Conservation (phyloP, 2,888 invertebrate genomes). For the Eupithecia centaureata region DNA sequence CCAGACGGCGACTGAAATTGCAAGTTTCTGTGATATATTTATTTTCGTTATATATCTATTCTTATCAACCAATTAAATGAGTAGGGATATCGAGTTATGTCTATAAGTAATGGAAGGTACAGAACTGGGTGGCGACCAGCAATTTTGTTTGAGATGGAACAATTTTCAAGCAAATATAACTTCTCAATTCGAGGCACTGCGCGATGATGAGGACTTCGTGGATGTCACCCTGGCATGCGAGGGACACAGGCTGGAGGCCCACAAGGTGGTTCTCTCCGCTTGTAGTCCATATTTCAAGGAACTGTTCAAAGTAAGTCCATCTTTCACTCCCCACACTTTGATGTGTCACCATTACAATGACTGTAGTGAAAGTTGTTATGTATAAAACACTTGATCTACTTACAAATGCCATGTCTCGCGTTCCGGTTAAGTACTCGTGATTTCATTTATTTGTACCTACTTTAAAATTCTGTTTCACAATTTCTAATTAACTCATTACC, state of each 20-base stretch:
- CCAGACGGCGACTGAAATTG: conserved; percentile 85
- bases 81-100: conserved; percentile 84
- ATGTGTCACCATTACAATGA: conserved; percentile 85
- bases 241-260: conserved; percentile 92
- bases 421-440: conserved; percentile 84
- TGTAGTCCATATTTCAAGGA: conserved; percentile 95
- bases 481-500: conserved; percentile 82
- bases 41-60: conserved; percentile 83
- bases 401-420: conserved; percentile 84
- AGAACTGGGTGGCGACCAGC: conserved; percentile 89
- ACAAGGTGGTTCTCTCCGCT: conserved; percentile 93
- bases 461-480: conserved; percentile 82
- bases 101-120: conserved; percentile 85
- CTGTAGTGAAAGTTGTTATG: conserved; percentile 84
- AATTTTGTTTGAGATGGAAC: conserved; percentile 95
- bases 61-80: conserved; percentile 84
- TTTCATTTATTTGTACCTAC: conserved; percentile 83
- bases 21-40: conserved; percentile 85
- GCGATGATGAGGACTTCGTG: conserved; percentile 94
- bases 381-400: conserved; percentile 84
- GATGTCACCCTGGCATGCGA: conserved; percentile 95
- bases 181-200: conserved; percentile 92
- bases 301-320: conserved; percentile 90
- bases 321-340: conserved; percentile 83
- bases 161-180: conserved; percentile 95